Percentiles rank a stretch among this genome's conserved stretches.
Conservation (phyloP, 2,797 vertebrate species). For the Enteromius treurensis region DNA sequence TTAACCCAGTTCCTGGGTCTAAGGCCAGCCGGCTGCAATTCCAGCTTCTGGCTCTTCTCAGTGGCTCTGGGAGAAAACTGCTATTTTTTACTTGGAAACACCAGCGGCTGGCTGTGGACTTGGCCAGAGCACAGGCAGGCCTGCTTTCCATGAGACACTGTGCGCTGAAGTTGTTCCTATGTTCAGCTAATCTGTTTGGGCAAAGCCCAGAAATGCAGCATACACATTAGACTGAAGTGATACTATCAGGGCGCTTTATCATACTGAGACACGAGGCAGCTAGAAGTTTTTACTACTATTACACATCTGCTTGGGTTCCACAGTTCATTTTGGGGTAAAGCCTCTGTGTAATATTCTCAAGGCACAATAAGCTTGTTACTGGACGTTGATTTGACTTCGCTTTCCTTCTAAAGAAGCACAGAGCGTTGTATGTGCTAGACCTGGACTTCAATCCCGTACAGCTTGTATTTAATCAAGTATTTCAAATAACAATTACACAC, state of each 20-base stretch:
- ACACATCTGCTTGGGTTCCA: background rate
- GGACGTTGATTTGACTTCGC: slow-evolving; percentile 43
- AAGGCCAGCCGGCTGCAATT: slow-evolving; percentile 69
- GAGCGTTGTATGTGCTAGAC: slow-evolving; percentile 78
- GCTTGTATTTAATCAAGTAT: slow-evolving; percentile 83
- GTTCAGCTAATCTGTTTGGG: slow-evolving; percentile 55
- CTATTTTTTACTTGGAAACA: slow-evolving; percentile 60
- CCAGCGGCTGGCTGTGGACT: slow-evolving; percentile 49
- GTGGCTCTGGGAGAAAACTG: slow-evolving; percentile 39
- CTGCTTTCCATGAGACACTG: slow-evolving; percentile 59
- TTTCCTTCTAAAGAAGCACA: slow-evolving; percentile 65
- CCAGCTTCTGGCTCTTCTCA: slow-evolving; percentile 55
- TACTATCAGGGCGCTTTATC: slow-evolving; percentile 46
- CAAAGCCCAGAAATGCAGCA: slow-evolving; percentile 46
- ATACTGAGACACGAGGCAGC: slow-evolving; percentile 19
- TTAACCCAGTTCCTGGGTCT: slow-evolving; percentile 78
- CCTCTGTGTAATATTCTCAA: slow-evolving; percentile 48
- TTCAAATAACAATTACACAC: slow-evolving; percentile 74
- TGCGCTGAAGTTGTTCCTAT: slow-evolving; percentile 44
- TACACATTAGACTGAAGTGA: slow-evolving; percentile 47
- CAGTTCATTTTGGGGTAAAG: slow-evolving; percentile 46
- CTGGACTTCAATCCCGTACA: slow-evolving; percentile 81
- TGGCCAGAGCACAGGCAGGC: slow-evolving; percentile 47
- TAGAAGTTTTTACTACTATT: background rate
- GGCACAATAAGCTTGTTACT: slow-evolving; percentile 58